These are phyloP conservation scores for Drosophila virilis DNA, from an alignment of 1,140 invertebrate genomes.

Conservation along the genomic window DNA sequence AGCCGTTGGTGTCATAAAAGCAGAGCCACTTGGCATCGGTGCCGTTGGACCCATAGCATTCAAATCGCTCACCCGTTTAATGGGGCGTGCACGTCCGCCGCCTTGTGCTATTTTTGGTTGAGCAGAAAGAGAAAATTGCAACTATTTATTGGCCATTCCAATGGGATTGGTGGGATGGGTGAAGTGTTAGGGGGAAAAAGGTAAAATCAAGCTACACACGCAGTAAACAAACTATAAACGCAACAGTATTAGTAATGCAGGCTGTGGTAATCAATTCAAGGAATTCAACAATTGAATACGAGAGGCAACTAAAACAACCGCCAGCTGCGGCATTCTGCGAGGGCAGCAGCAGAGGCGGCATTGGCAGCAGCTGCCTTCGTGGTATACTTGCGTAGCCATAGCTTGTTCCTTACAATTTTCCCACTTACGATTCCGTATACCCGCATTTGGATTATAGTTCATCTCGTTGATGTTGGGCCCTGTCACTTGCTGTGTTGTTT, in stretches of 20 bases:
- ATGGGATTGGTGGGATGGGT: not conserved
- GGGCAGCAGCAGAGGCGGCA: constrained; percentile 14
- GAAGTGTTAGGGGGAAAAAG: constrained; percentile 25
- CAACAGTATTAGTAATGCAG: constrained; percentile 15
- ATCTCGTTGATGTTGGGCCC: constrained; percentile 52
- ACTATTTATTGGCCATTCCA: constrained; percentile 10
- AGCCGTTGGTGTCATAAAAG: constrained; percentile 77
- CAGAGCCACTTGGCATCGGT: constrained; percentile 67
- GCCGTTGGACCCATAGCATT: constrained; percentile 86
- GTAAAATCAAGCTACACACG: constrained; percentile 64
- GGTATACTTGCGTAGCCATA: constrained; percentile 72
- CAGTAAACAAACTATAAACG: constrained; percentile 44
- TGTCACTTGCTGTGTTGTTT: not conserved
- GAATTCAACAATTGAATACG: constrained; percentile 22
- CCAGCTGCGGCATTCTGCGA: constrained; percentile 20
- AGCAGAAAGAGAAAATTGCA: constrained; percentile 12
- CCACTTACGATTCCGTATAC: constrained; percentile 85
- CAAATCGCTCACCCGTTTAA: constrained; percentile 88
- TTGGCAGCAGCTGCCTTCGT: constrained; percentile 29
- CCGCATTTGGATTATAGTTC: constrained; percentile 85
- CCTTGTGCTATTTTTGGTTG: constrained; percentile 65
- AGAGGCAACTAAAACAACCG: constrained; percentile 29
- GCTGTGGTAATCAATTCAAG: constrained; percentile 2
- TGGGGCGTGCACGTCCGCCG: constrained; percentile 85
- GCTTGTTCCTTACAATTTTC: constrained; percentile 83